A percentile compares a stretch with the other conserved stretches of the same genome.
Conservation (phyloP, 2,888 invertebrate species). For the Apodemia zela region DNA sequence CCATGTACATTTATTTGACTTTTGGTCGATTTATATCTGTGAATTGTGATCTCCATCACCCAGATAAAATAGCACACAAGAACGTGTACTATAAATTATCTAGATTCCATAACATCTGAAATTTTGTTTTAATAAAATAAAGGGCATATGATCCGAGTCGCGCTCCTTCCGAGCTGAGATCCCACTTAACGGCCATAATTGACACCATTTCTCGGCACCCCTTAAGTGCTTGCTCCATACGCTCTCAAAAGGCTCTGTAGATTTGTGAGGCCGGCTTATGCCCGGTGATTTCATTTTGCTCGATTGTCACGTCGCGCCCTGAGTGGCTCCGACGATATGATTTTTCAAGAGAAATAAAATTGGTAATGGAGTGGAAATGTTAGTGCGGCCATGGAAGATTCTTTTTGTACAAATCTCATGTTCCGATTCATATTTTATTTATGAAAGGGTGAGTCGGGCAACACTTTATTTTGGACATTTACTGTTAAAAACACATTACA, state of each 20-base stretch:
- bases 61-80: too few relatives aligned
- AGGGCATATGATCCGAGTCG: constrained; percentile 27
- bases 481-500: not conserved
- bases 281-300: constrained; percentile 71
- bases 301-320: constrained; percentile 68
- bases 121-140: constrained; percentile 31
- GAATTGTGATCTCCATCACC: too few relatives aligned
- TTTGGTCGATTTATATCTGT: too few relatives aligned
- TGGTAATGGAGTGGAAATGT: constrained; percentile 74
- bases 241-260: constrained; percentile 61
- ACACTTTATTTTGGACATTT: not conserved
- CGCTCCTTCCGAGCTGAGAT: constrained; percentile 28
- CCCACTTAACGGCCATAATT: constrained; percentile 76
- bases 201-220: constrained; percentile 69
- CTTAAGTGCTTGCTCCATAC: constrained; percentile 62
- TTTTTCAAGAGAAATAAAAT: constrained; percentile 72
- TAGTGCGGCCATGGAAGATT: constrained; percentile 37
- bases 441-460: constrained; percentile 19
- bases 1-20: too few relatives aligned
- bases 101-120: constrained; percentile 1
- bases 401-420: constrained; percentile 36
- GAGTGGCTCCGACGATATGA: constrained; percentile 66
- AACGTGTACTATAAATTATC: not conserved
- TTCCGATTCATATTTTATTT: constrained; percentile 40
- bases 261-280: constrained; percentile 74